Percentiles rank a stretch among this genome's conserved stretches.
phyloP scores from a whole-genome alignment of 2,797 vertebrate species.

The Myotis pilosus region DNA sequence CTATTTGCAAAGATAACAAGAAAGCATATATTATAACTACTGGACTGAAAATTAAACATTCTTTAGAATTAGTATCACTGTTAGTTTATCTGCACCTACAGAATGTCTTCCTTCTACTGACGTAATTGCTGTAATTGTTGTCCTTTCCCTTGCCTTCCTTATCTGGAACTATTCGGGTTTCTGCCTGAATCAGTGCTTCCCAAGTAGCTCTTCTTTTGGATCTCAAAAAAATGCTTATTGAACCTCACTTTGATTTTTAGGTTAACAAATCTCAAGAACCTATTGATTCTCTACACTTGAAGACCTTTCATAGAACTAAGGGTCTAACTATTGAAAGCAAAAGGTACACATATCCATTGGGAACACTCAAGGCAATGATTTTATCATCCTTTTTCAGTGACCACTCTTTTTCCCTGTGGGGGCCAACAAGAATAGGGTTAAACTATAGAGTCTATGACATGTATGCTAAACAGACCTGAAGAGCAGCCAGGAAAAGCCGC shows the following conservation, averaged over 20 bases:
- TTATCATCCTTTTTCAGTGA: too few relatives aligned
- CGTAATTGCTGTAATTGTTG: background rate
- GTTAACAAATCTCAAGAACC: too few relatives aligned
- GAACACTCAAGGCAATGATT: too few relatives aligned
- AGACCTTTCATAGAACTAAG: too few relatives aligned
- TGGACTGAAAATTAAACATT: background rate
- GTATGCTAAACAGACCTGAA: background rate
- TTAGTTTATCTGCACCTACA: background rate
- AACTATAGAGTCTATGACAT: background rate
- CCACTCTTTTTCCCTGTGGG: too few relatives aligned
- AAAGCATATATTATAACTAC: background rate
- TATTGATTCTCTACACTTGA: too few relatives aligned
- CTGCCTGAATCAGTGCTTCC: background rate
- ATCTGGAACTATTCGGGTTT: background rate
- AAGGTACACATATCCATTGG: too few relatives aligned
- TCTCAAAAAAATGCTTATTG: background rate
- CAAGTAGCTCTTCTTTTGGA: background rate
- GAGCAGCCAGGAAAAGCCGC: accelerated
- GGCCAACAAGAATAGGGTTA: too few relatives aligned
- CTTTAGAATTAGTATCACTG: background rate
- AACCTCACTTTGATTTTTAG: too few relatives aligned
- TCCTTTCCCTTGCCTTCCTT: background rate
- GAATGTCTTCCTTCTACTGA: background rate
- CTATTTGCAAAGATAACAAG: background rate
- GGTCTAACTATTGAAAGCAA: too few relatives aligned